Conservation (phyloP, 2,797 vertebrate genomes). For the Aplochiton taeniatus region DNA sequence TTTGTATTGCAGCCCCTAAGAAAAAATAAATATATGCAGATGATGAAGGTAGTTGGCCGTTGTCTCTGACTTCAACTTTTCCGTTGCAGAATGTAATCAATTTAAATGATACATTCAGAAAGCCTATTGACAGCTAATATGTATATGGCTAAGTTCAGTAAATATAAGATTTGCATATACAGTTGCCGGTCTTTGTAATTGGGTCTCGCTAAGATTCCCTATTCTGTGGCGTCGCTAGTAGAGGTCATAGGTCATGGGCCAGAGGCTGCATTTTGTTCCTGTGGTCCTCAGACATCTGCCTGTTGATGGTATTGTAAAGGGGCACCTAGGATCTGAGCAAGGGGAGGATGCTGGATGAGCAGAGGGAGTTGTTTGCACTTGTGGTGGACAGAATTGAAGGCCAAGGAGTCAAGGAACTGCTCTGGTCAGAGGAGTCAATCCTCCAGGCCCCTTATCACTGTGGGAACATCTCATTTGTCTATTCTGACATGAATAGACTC, state of each 20-base stretch:
- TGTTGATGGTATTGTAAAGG: background rate
- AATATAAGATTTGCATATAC: too few species aligned
- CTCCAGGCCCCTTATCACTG: slow-evolving; percentile 32
- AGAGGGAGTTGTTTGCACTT: background rate
- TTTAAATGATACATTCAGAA: too few species aligned
- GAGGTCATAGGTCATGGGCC: background rate
- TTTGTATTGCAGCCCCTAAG: too few species aligned
- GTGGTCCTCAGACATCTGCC: background rate
- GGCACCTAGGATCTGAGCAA: background rate
- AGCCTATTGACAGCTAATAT: too few species aligned
- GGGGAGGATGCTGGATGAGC: background rate
- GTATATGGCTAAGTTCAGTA: too few species aligned
- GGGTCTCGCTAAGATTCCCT: background rate
- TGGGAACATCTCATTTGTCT: slow-evolving; percentile 68
- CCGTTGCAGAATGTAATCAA: too few species aligned
- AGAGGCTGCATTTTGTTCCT: background rate
- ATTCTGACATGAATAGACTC: slow-evolving; percentile 34
- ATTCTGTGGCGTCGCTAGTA: background rate
- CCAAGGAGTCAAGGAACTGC: slow-evolving; percentile 17
- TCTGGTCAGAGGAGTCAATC: slow-evolving; percentile 34
- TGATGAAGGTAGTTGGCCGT: too few species aligned
- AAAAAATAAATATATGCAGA: too few species aligned
- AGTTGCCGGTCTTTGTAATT: too few species aligned
- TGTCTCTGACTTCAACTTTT: too few species aligned
- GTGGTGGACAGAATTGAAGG: slow-evolving; percentile 4